These are phyloP conservation scores for Apoderus coryli DNA, from an alignment of 2,888 invertebrate genomes.

Conservation along the genomic window DNA sequence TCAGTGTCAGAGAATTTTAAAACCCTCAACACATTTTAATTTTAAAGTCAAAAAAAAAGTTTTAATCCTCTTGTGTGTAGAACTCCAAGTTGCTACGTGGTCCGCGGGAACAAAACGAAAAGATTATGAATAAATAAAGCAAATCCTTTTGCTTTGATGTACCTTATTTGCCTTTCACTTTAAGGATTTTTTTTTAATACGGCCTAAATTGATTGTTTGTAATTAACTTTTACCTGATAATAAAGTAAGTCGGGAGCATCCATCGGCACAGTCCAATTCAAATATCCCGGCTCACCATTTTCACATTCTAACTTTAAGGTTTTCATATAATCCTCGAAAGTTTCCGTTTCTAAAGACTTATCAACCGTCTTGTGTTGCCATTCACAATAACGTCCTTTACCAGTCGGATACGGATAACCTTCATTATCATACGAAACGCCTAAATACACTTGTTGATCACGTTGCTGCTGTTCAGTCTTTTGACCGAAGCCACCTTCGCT, in stretches of 20 bases:
- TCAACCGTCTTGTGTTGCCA: constrained; percentile 72
- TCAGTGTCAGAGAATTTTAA: neutral
- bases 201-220: no score
- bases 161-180: no score
- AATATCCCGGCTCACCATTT: constrained; percentile 56
- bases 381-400: constrained; percentile 66
- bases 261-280: constrained; percentile 75
- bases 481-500: constrained; percentile 76
- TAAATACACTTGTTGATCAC: constrained; percentile 52
- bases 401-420: constrained; percentile 67
- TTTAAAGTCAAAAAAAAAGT: no score
- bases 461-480: constrained; percentile 53
- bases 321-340: constrained; percentile 63
- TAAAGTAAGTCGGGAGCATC: constrained; percentile 75
- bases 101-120: neutral
- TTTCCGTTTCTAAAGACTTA: constrained; percentile 51
- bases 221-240: constrained; percentile 71
- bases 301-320: constrained; percentile 65
- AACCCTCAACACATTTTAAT: neutral
- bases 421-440: constrained; percentile 64
- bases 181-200: no score
- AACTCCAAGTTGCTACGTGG: neutral
- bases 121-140: neutral
- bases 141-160: constrained; percentile 1
- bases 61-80: no score